Evolutionary conservation across 2,888 invertebrate genomes (phyloP).

Genomic region (Caenorhabditis imperialis): DNA sequence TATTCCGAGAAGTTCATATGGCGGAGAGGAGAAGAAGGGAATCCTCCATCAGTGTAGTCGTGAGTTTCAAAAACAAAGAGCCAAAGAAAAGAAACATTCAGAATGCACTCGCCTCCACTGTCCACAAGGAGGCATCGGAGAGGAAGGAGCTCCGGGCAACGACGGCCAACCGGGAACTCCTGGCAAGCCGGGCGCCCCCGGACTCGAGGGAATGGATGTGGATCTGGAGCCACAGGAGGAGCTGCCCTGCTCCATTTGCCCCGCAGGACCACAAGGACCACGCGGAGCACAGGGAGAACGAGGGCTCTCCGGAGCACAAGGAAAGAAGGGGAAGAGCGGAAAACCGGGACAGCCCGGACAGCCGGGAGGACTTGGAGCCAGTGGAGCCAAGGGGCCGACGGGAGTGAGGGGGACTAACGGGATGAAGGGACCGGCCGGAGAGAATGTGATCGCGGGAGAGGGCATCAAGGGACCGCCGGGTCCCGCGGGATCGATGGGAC

Average conservation of each 20-base stretch:
- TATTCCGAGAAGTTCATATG: slow-evolving; percentile 54
- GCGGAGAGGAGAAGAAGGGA: slow-evolving; percentile 51
- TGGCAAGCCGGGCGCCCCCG: slow-evolving; percentile 65
- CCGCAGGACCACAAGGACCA: slow-evolving; percentile 66
- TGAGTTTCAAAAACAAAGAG: too few species aligned
- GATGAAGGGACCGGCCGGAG: slow-evolving; percentile 62
- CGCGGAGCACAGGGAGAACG: slow-evolving; percentile 68
- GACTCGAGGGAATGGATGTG: slow-evolving; percentile 61
- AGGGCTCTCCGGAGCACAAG: slow-evolving; percentile 53
- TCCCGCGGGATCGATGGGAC: slow-evolving; percentile 63
- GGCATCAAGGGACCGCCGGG: slow-evolving; percentile 72
- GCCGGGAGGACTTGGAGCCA: slow-evolving; percentile 55
- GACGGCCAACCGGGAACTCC: slow-evolving; percentile 70
- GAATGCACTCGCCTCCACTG: slow-evolving; percentile 70
- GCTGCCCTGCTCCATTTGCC: slow-evolving; percentile 70
- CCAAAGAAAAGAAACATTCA: too few species aligned
- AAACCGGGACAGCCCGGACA: slow-evolving; percentile 59
- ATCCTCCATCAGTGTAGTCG: slow-evolving; percentile 65
- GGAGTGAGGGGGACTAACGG: slow-evolving; percentile 61
- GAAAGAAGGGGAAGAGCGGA: slow-evolving; percentile 57
- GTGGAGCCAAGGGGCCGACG: slow-evolving; percentile 57
- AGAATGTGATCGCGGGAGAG: slow-evolving; percentile 66
- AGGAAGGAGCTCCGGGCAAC: slow-evolving; percentile 65
- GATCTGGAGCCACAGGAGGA: slow-evolving; percentile 63
- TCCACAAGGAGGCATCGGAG: slow-evolving; percentile 66